Conservation (phyloP, 2,797 vertebrate species). For the Arctocebus calabarensis region DNA sequence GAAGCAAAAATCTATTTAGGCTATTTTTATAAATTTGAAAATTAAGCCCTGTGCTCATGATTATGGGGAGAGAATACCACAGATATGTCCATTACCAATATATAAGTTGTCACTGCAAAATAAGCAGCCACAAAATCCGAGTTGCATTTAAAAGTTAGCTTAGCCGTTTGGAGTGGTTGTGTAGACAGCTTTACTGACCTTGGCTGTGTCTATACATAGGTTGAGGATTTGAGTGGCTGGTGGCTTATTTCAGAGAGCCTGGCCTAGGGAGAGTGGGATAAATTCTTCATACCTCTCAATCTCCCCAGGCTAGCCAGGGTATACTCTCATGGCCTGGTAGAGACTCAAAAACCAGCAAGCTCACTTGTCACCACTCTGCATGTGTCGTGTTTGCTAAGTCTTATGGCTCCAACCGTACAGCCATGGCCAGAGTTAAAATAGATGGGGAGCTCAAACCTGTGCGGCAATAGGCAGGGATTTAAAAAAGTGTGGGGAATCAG, state of each 20-base stretch:
- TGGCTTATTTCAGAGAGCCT: background rate
- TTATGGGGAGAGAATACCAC: background rate
- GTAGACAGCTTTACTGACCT: background rate
- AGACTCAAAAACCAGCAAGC: background rate
- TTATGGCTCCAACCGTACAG: background rate
- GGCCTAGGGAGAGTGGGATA: background rate
- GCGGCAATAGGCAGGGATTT: background rate
- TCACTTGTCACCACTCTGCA: background rate
- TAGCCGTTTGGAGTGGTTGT: background rate
- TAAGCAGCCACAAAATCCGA: background rate
- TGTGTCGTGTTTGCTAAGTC: background rate
- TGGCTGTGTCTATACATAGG: background rate
- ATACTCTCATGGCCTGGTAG: background rate
- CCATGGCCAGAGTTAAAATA: background rate
- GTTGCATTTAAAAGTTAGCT: background rate
- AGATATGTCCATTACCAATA: no score
- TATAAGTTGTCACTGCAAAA: background rate
- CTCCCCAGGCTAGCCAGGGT: no score
- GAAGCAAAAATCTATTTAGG: background rate
- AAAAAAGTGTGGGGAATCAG: background rate
- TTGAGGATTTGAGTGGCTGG: background rate
- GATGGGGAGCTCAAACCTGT: background rate
- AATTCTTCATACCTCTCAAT: background rate
- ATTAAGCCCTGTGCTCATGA: background rate
- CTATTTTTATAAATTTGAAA: background rate